Evolutionary conservation across 2,113 vertebrate genomes (phyloP), one percentile per base, ranked within the genome.

Genomic region (Ovibos moschatus): DNA sequence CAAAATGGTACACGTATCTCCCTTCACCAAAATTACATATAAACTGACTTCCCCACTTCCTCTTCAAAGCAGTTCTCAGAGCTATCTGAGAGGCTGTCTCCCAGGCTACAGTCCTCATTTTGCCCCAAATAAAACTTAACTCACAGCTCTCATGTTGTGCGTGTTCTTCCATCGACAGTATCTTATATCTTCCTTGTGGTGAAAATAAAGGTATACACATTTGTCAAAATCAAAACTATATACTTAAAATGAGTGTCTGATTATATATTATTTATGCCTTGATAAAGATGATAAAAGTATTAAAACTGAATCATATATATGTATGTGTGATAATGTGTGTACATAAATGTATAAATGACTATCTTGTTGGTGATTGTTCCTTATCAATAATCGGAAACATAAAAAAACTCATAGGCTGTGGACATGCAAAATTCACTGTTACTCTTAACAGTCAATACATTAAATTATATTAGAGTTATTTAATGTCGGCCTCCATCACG

Each of bases 151-250:
- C 78, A 81, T 1, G 79, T n/a, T 51, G 30, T 51, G 47, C 10
- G 7, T 82, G 28, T 51, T 82, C n/a, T 79, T 19, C 76, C 51
- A 11, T 13, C 3, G 2, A 51, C 30, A 82, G 79, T 82, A 43
- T 62, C 43, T 86, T 16, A 11, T 10, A 36, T 21, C 27, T 84
- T 92, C 36, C 83, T 2, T 50, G 33, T 81, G 23, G 13, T 91
- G 15, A 78, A 88, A 90, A 93, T 50, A 82, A 74, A 81, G n/a
- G 40, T 36, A 28, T 36, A 51, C 27, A 86, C 28, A 82, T 15
- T 8, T 86, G 67, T 71, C 53, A 93, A 96, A 98, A 91, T 87
- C 83, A 57, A 76, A 92, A 82, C 23, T 47, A 14, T 67, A 55
- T 21, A 91, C 43, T 79, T 55, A 71, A 87, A 88, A 67, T 88